Base-by-base conservation (phyloP, 2,113 vertebrate genomes). In the Rhea americana region DNA sequence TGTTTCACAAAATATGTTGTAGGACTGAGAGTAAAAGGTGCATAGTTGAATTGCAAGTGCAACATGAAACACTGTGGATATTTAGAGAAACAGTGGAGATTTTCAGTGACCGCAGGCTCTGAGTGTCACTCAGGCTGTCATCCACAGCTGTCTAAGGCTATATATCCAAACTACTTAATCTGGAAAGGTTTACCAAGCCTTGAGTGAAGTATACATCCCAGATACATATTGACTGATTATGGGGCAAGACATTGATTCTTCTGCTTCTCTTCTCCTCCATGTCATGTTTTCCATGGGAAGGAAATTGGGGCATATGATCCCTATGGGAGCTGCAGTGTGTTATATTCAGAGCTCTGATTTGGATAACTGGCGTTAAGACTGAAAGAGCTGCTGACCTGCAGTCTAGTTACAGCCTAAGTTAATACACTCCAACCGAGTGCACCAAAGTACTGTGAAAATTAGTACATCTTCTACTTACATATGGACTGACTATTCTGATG, bases 101-200 rank as follows among this genome's bases (percentile, higher is more conserved):
- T 85, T 21, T 8, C 0, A 0, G 18, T 62, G 45, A 20, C 61
- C 28, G 66, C 13, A 56, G 6, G 11, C 62, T 8, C 1, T 1
- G 39, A 7, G 41, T 85, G 61, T 39, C 66, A 39, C 28, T 67
- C 19, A 22, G 13, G 7, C 4, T 61, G 13, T 4, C 2, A 1
- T 39, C 26, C 25, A 85, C 51, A 59, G 11, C 19, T 75, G n/a
- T 50, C 43, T 32, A 55, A 85, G 11, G 30, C 16, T 63, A 9
- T 63, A 9, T 53, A 26, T 25, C 19, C 48, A 72, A 59, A 55
- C 21, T 25, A 20, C 7, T 45, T 30, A 41, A 30, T 19, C 22
- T 53, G 28, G 20, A 8, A 45, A 53, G 13, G 51, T 6, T 47
- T 21, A 77, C 47, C 15, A 15, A 22, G 5, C 48, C 11, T 62